Evolutionary conservation across 1,140 invertebrate species (phyloP).

Genomic region (Drosophila lowei): DNA sequence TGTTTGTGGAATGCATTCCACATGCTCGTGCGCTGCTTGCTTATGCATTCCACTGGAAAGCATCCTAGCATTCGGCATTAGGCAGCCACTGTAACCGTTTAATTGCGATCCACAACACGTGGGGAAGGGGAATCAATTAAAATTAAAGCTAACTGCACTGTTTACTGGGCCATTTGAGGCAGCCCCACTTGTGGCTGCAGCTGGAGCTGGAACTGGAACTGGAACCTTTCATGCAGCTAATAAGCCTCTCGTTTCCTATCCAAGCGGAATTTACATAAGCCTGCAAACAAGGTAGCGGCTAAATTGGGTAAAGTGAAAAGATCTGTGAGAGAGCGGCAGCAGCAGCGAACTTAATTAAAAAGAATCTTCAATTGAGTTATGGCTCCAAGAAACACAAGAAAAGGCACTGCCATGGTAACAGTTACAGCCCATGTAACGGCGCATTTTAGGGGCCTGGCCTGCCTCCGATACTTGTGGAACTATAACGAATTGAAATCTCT

Average conservation of each 20-base stretch:
- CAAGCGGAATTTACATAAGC: slow-evolving; percentile 55
- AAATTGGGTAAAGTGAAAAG: slow-evolving; percentile 68
- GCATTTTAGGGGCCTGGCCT: slow-evolving; percentile 17
- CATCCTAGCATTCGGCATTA: neutral
- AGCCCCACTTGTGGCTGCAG: slow-evolving; percentile 4
- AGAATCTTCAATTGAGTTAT: slow-evolving; percentile 57
- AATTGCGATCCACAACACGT: slow-evolving; percentile 26
- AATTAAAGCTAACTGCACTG: slow-evolving; percentile 71
- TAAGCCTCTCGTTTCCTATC: slow-evolving; percentile 47
- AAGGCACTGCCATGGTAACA: slow-evolving; percentile 30
- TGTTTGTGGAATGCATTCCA: slow-evolving; percentile 1
- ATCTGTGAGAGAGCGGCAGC: slow-evolving; percentile 24
- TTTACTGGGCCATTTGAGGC: slow-evolving; percentile 68
- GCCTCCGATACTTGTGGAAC: slow-evolving; percentile 20
- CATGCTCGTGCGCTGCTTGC: neutral
- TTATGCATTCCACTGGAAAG: slow-evolving; percentile 32
- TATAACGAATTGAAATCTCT: neutral
- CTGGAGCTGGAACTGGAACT: too few species aligned
- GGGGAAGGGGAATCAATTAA: slow-evolving; percentile 63
- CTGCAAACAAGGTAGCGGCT: slow-evolving; percentile 20
- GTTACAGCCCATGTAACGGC: slow-evolving; percentile 41
- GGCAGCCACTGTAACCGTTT: slow-evolving; percentile 39
- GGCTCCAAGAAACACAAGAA: slow-evolving; percentile 28
- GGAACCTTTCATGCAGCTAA: slow-evolving; percentile 71
- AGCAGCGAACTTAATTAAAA: slow-evolving; percentile 65